Evolutionary conservation across 2,797 vertebrate species (phyloP).

Genomic region (Etheostoma nigrum): DNA sequence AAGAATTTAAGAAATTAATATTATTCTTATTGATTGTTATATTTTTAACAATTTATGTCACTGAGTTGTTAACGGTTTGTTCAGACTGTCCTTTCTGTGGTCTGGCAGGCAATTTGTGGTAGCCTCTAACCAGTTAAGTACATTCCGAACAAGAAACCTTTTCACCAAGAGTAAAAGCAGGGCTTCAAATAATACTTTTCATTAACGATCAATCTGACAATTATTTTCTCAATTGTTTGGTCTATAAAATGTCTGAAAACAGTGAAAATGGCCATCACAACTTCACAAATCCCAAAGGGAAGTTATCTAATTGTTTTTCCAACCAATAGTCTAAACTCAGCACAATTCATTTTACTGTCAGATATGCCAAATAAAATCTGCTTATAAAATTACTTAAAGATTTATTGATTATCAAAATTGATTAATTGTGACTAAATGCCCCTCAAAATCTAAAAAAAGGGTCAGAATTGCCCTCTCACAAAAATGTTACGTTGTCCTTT

Average conservation of each 20-base stretch:
- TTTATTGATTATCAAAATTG: background rate
- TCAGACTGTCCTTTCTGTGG: background rate
- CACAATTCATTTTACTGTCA: background rate
- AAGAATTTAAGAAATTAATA: background rate
- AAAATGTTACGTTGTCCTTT: background rate
- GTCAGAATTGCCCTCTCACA: background rate
- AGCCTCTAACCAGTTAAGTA: background rate
- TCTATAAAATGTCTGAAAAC: background rate
- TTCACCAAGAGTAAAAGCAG: background rate
- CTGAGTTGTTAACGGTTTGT: constrained; percentile 1
- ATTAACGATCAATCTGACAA: background rate
- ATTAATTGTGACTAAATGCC: background rate
- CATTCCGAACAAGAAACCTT: background rate
- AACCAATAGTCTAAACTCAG: background rate
- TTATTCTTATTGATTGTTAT: background rate
- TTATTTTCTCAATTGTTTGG: background rate
- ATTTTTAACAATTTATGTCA: constrained; percentile 13
- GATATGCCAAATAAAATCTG: background rate
- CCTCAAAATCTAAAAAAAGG: background rate
- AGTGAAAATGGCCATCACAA: background rate
- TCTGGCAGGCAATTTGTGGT: background rate
- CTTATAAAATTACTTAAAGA: background rate
- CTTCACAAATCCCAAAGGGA: background rate
- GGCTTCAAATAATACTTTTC: background rate
- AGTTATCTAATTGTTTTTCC: background rate